A percentile compares a stretch with the other conserved stretches of the same genome.
phyloP scores from a whole-genome alignment of 2,888 invertebrate genomes.

The Archips crataeganus region DNA sequence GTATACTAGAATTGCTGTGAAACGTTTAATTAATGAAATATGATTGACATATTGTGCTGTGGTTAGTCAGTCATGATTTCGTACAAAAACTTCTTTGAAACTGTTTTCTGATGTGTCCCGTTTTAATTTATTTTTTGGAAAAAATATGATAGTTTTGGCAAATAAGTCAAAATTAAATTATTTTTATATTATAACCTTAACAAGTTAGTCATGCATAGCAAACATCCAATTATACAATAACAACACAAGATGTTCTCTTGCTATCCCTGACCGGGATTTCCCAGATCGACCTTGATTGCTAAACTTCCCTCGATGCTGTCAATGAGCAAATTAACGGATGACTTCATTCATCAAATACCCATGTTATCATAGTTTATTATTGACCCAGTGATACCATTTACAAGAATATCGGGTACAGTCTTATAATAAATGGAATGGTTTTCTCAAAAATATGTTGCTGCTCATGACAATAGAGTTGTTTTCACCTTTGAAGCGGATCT shows the following conservation, averaged over 20 bases:
- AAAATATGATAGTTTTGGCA: too few relatives aligned
- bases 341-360: constrained; percentile 20
- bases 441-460: too few relatives aligned
- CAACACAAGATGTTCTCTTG: neutral
- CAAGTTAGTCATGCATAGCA: neutral
- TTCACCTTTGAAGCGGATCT: too few relatives aligned
- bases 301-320: constrained; percentile 3
- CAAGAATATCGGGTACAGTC: neutral
- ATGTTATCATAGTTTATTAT: neutral
- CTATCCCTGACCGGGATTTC: neutral
- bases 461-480: too few relatives aligned
- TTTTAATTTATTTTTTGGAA: too few relatives aligned
- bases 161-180: too few relatives aligned
- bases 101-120: too few relatives aligned
- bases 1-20: neutral
- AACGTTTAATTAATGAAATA: neutral
- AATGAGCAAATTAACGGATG: constrained; percentile 17
- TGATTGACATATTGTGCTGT: neutral
- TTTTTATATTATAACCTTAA: too few relatives aligned
- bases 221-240: neutral
- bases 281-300: neutral
- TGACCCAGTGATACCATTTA: neutral
- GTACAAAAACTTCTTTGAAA: too few relatives aligned
- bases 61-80: too few relatives aligned
- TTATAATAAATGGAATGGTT: too few relatives aligned